Evolutionary conservation across 1,140 invertebrate species (phyloP), one percentile per base, ranked within the genome.

Genomic region (Drosophila gunungcola): DNA sequence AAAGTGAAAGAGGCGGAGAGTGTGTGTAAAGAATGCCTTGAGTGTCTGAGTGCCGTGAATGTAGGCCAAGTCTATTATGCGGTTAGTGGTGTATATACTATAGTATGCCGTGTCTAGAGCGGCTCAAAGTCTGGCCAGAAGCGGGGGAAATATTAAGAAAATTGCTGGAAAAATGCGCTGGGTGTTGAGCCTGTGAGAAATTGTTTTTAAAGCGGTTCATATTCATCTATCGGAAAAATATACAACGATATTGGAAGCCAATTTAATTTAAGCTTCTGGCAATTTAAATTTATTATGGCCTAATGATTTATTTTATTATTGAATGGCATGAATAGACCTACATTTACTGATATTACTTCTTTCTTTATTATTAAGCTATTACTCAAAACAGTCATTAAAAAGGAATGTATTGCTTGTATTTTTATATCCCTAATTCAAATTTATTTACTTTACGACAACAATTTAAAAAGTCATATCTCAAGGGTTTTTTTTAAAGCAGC

Each of bases 11-110:
- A 61, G 61, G 55, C n/a, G 61, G 61, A 64, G 61, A 61, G 61
- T 61, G 54, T 80, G 34, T 62, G 65, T 57, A 61, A 62, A 77
- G 74, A 78, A 64, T 81, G 73, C 52, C 73, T 86, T 64, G 74
- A 86, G 76, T 86, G 61, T 65, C 52, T 67, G 61, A 63, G 64
- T 70, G 78, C 48, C 58, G 63, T 34, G 67, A 55, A 88, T 88
- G 70, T 82, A 73, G 79, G 82, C 78, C 83, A 86, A 73, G 75
- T 79, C 83, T 88, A 86, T 86, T 88, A 86, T 88, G 65, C 62
- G 60, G 69, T 61, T 63, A 68, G 51, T 42, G 77, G 56, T 63
- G 64, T 57, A 73, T 69, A 73, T 69, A 58, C 42, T 72, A 60
- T 65, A 58, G 53, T 72, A 60, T 70, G 68, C 68, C 55, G 34